Evolutionary conservation across 2,888 invertebrate species (phyloP).

Genomic region (Geophilus truncorum): DNA sequence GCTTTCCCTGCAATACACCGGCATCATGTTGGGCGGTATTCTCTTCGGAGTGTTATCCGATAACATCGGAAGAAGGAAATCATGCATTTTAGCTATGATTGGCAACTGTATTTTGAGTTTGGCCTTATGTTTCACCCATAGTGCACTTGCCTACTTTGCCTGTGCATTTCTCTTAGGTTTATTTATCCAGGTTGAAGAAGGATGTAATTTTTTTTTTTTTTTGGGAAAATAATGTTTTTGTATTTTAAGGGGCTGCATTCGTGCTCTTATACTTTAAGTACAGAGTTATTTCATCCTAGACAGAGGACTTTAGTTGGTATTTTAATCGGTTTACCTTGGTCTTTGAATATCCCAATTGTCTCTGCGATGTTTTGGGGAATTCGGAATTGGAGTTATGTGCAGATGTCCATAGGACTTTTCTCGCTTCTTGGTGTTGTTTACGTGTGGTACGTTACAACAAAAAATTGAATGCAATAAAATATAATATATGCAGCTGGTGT

Average conservation of each 20-base stretch:
- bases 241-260: conserved; percentile 23
- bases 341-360: background rate
- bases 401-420: background rate
- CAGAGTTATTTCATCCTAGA: conserved; percentile 22
- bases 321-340: conserved; percentile 29
- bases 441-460: background rate
- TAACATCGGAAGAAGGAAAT: background rate
- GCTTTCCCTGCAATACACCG: background rate
- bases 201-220: no score
- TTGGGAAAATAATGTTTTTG: no score
- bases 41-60: conserved; percentile 4
- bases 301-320: background rate
- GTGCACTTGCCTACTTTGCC: background rate
- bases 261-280: background rate
- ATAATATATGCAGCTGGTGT: background rate
- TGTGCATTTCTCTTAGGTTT: background rate
- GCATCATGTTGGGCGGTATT: conserved; percentile 1
- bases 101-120: background rate
- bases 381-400: background rate
- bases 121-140: background rate
- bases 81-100: background rate
- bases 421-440: background rate
- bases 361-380: background rate
- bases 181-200: background rate
- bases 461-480: background rate